A percentile compares a stretch with the other conserved stretches of the same genome.
Evolutionary conservation across 2,888 invertebrate genomes (phyloP).

Genomic region (Melanostoma scalare): DNA sequence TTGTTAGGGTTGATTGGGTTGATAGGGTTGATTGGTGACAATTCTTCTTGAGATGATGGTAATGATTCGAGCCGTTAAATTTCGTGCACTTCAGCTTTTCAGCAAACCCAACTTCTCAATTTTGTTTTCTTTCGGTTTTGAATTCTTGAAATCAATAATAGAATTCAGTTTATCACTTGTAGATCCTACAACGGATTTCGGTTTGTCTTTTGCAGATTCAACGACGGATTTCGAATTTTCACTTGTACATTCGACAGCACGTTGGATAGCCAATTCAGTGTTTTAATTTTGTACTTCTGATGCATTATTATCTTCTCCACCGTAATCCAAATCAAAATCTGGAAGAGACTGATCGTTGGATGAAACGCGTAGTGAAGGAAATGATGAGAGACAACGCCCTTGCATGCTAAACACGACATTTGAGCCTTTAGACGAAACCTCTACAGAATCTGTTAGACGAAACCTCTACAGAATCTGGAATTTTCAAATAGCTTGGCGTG

Average conservation of each 20-base stretch:
- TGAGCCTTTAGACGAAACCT: conserved; percentile 27
- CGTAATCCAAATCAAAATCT: conserved; percentile 47
- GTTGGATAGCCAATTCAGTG: too few relatives aligned
- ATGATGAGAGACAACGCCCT: conserved; percentile 43
- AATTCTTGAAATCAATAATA: too few relatives aligned
- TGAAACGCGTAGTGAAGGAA: conserved; percentile 24
- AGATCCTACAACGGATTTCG: too few relatives aligned
- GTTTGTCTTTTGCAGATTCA: too few relatives aligned
- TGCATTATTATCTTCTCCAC: not conserved
- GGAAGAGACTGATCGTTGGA: conserved; percentile 13
- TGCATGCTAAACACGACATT: conserved; percentile 62
- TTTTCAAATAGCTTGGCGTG: conserved; percentile 42
- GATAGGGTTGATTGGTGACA: conserved; percentile 31
- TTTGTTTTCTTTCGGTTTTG: too few relatives aligned
- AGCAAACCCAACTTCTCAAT: conserved; percentile 47
- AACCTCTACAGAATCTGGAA: conserved; percentile 44
- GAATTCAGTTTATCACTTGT: too few relatives aligned
- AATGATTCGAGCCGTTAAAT: conserved; percentile 14
- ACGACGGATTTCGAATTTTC: too few relatives aligned
- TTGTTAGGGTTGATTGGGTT: conserved; percentile 9
- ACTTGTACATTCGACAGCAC: too few relatives aligned
- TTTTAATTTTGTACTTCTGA: not conserved
- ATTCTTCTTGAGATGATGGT: conserved; percentile 1
- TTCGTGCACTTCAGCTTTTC: conserved; percentile 40
- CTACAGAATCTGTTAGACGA: too few relatives aligned